phyloP scores from a whole-genome alignment of 1,140 invertebrate genomes.

The Bombus haemorrhoidalis region DNA sequence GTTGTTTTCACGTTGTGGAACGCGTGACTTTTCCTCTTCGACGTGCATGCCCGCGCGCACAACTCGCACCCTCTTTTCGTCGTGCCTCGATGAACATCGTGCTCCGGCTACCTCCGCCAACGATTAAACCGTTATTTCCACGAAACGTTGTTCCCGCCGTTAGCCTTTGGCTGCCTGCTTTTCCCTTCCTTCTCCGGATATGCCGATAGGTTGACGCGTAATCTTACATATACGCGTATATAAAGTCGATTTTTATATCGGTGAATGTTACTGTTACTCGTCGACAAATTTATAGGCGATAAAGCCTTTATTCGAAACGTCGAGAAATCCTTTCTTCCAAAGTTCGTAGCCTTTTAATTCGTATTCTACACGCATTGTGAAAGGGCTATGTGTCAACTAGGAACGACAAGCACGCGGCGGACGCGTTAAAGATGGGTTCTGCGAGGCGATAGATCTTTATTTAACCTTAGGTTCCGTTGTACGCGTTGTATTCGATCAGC shows the following conservation, averaged over 20 bases:
- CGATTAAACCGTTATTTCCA: background rate
- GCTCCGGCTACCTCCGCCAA: background rate
- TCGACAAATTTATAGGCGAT: too few species aligned
- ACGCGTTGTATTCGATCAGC: background rate
- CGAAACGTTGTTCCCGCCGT: too few species aligned
- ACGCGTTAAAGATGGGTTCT: background rate
- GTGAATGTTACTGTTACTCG: too few species aligned
- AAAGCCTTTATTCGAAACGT: background rate
- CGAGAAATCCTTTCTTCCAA: background rate
- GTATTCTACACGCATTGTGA: background rate
- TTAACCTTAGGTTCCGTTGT: background rate
- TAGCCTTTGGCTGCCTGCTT: too few species aligned
- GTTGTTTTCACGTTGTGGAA: background rate
- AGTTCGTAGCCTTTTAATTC: background rate
- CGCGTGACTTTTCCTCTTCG: conserved; percentile 22
- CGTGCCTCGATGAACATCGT: background rate
- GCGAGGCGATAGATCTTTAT: background rate
- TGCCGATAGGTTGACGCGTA: too few species aligned
- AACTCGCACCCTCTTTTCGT: background rate
- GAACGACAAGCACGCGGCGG: background rate
- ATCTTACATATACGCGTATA: too few species aligned
- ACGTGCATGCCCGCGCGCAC: background rate
- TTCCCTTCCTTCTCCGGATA: too few species aligned
- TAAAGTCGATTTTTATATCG: background rate
- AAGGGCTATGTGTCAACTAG: too few species aligned